Conservation (phyloP, 2,113 vertebrate species). For the Eurystomus gularis region DNA sequence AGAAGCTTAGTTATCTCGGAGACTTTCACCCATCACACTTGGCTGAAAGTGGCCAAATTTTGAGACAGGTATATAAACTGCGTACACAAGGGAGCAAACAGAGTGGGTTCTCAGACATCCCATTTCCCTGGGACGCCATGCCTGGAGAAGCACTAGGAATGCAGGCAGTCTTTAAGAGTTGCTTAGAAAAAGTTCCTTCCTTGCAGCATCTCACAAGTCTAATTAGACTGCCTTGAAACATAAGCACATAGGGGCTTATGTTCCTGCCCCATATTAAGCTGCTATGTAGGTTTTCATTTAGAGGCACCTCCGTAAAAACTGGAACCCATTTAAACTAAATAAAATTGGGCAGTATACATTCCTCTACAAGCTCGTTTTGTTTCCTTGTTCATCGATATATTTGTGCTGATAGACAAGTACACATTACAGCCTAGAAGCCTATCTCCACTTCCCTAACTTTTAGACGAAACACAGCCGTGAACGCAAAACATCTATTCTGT, state of each 20-base stretch:
- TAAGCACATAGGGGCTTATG: not conserved
- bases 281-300: not conserved
- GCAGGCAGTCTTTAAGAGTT: not conserved
- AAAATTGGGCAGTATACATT: not conserved
- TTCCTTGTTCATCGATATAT: not conserved
- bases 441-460: slow-evolving; percentile 41
- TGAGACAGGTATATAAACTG: not conserved
- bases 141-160: not conserved
- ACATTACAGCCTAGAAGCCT: not conserved
- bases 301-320: not conserved
- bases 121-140: not conserved
- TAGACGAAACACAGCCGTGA: slow-evolving; percentile 38
- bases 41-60: not conserved
- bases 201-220: not conserved
- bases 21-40: not conserved
- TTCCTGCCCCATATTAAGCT: not conserved
- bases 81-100: not conserved
- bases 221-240: not conserved
- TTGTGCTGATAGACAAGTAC: not conserved
- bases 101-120: not conserved
- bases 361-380: not conserved
- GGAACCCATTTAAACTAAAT: not conserved
- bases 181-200: not conserved
- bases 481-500: slow-evolving; percentile 23
- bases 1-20: not conserved